phyloP scores from a whole-genome alignment of 1,140 invertebrate genomes.

The Epicauta chinensis region DNA sequence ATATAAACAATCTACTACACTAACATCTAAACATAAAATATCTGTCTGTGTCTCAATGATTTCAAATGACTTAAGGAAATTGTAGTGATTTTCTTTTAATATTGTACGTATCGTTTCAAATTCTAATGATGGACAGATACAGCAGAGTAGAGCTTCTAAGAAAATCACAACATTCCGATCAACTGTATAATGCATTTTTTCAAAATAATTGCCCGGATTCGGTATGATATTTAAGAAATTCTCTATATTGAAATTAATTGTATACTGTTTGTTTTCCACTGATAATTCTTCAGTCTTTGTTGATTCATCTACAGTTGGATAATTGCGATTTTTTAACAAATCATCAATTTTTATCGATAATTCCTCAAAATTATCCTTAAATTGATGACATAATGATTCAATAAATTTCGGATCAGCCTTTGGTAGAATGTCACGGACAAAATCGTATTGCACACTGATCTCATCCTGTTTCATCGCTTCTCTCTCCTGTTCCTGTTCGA shows the following conservation, averaged over 20 bases:
- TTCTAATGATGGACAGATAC: slow-evolving; percentile 23
- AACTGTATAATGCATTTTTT: slow-evolving; percentile 32
- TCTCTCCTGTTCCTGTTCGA: too few species aligned
- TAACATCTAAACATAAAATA: too few species aligned
- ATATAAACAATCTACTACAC: neutral
- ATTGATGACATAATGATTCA: too few species aligned
- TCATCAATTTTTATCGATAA: too few species aligned
- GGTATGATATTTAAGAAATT: slow-evolving; percentile 52
- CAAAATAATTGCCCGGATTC: slow-evolving; percentile 48
- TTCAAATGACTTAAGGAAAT: slow-evolving; percentile 23
- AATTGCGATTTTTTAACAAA: slow-evolving; percentile 42
- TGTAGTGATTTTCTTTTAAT: slow-evolving; percentile 24
- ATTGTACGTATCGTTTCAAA: slow-evolving; percentile 32
- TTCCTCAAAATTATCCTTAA: too few species aligned
- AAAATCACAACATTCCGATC: slow-evolving; percentile 25
- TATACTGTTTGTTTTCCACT: slow-evolving; percentile 42
- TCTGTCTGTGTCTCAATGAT: slow-evolving; percentile 9
- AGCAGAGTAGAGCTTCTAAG: slow-evolving; percentile 39
- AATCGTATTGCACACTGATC: too few species aligned
- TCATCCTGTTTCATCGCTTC: too few species aligned
- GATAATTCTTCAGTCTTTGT: slow-evolving; percentile 35
- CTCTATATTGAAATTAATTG: slow-evolving; percentile 43
- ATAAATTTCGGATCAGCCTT: too few species aligned
- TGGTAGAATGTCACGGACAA: too few species aligned
- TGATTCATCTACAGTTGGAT: slow-evolving; percentile 51